Evolutionary conservation across 1,140 invertebrate species (phyloP), one percentile per base, ranked within the genome.

Genomic region (Orussus abietinus): DNA sequence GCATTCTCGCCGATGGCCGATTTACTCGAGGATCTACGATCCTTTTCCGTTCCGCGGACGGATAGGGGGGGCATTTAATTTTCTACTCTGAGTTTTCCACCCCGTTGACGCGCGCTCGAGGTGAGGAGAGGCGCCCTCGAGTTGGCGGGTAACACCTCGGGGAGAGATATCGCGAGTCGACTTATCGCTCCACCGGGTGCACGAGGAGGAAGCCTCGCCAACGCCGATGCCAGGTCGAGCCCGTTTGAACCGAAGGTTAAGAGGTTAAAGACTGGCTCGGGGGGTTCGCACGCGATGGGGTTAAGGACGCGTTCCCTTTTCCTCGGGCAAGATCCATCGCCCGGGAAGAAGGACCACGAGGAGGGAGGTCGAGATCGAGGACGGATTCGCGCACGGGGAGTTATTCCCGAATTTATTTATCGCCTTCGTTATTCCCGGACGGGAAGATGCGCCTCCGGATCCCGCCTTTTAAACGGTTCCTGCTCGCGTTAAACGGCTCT

Each of bases 191-290:
- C 21, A 26, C 11, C 21, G 21, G 36, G 25, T 21, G 29, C 36
- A 15, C 3, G 33, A 13, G 11, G 7, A 36, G 34, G 55, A 57
- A 57, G 35, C 46, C 55, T 38, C 39, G n/a, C n/a, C n/a, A n/a
- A n/a, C n/a, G n/a, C n/a, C n/a, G n/a, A n/a, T n/a, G 33, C 38
- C 32, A 47, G 36, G 43, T 42, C 45, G 40, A 52, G 34, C 28
- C 44, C 28, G 38, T 52, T 57, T 34, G 15, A 45, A 45, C 41
- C 22, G 36, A 54, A 53, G 47, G 47, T 57, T 49, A 17, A 18
- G 33, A 28, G 28, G 29, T n/a, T n/a, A n/a, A n/a, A 28, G 29
- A 53, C 43, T 33, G 43, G 49, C 42, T 44, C 21, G n/a, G 1
- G 4, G 14, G 9, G 12, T 10, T 45, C 21, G 36, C 55, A 59